A percentile compares a stretch with the other conserved stretches of the same genome.
Evolutionary conservation across 2,888 invertebrate species (phyloP).

Genomic region (Pemphredon lugubris): DNA sequence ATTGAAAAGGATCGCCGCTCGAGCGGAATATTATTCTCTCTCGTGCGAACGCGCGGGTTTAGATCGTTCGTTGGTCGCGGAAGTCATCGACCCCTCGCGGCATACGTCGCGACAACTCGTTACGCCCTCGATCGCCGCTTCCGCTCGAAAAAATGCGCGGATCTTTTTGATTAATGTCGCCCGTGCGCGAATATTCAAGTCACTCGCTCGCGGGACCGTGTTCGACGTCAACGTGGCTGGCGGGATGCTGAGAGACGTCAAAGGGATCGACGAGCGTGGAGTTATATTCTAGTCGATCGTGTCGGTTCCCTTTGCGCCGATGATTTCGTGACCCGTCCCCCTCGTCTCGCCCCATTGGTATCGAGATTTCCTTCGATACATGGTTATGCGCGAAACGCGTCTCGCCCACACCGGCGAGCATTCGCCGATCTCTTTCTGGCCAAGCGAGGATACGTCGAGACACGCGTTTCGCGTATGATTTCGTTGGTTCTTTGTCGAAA

Average conservation of each 20-base stretch:
- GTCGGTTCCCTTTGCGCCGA: not conserved
- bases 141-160: constrained; percentile 12
- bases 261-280: constrained; percentile 23
- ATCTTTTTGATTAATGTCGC: constrained; percentile 32
- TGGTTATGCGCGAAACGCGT: too few species aligned
- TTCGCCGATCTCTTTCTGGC: too few species aligned
- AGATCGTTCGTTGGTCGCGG: not conserved
- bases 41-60: too few species aligned
- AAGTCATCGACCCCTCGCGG: not conserved
- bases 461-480: too few species aligned
- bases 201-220: constrained; percentile 27
- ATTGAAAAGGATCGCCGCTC: constrained; percentile 15
- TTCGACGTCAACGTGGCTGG: constrained; percentile 22
- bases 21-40: not conserved
- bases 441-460: too few species aligned
- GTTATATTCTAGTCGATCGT: constrained; percentile 32
- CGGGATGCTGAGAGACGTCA: constrained; percentile 37
- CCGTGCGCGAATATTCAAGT: constrained; percentile 24
- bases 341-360: too few species aligned
- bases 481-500: too few species aligned
- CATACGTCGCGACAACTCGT: constrained; percentile 25
- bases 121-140: constrained; percentile 4
- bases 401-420: too few species aligned
- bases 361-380: too few species aligned
- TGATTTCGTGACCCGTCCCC: too few species aligned